phyloP scores from a whole-genome alignment of 2,113 vertebrate genomes.

The Morone saxatilis region DNA sequence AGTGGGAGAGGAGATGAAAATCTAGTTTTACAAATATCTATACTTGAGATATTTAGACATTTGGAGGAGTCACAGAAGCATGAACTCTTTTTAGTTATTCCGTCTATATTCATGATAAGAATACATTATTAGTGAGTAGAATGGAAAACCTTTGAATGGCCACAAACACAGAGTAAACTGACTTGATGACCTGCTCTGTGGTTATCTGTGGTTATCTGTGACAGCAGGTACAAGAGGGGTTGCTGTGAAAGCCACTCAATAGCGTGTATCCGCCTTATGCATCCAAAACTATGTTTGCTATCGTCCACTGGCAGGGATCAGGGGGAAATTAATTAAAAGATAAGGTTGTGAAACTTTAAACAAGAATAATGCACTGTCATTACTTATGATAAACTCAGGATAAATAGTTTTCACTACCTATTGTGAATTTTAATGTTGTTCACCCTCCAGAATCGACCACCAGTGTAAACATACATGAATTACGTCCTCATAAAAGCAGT shows the following conservation, averaged over 20 bases:
- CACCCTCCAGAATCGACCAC: background rate
- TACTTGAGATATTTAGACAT: background rate
- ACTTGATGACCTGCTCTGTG: background rate
- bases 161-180: accelerated
- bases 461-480: background rate
- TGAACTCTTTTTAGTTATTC: no score
- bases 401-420: background rate
- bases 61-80: background rate
- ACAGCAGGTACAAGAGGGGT: background rate
- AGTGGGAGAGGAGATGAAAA: constrained; percentile 3
- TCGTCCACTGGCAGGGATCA: constrained; percentile 11
- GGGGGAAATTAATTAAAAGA: constrained; percentile 47
- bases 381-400: constrained; percentile 10
- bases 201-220: no score
- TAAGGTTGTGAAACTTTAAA: constrained; percentile 23
- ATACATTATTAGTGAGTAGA: background rate
- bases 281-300: background rate
- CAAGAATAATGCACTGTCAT: background rate
- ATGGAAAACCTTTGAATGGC: background rate
- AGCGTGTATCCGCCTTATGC: background rate
- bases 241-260: background rate
- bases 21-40: background rate
- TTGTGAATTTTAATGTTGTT: constrained; percentile 12
- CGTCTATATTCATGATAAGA: background rate
- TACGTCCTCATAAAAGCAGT: background rate